A percentile compares a stretch with the other conserved stretches of the same genome.
Conservation (phyloP, 2,888 invertebrate genomes). For the Heteromyza rotundicornis region DNA sequence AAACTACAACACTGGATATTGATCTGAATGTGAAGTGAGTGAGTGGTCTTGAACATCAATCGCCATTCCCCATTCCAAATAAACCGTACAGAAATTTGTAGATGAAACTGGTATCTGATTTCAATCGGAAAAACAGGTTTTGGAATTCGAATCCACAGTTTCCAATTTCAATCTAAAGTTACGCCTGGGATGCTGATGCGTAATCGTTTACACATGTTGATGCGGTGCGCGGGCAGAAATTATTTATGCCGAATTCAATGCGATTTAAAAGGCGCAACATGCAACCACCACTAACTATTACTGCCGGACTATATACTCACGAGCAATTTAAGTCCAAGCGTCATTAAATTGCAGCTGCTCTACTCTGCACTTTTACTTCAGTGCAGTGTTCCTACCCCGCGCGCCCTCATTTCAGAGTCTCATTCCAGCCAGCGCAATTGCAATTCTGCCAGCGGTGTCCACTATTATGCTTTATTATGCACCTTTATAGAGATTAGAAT, state of each 20-base stretch:
- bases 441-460: constrained; percentile 38
- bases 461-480: constrained; percentile 38
- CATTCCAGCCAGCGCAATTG: constrained; percentile 1
- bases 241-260: not conserved
- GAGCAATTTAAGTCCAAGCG: not conserved
- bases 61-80: too few relatives aligned
- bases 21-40: too few relatives aligned
- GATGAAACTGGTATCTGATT: too few relatives aligned
- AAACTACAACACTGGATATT: too few relatives aligned
- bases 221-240: not conserved
- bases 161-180: too few relatives aligned
- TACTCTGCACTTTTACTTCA: not conserved
- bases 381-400: not conserved
- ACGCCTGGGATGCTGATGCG: too few relatives aligned
- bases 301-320: not conserved
- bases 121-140: too few relatives aligned
- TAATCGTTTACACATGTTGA: not conserved
- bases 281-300: not conserved
- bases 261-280: too few relatives aligned
- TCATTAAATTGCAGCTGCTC: constrained; percentile 4
- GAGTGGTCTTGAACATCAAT: too few relatives aligned
- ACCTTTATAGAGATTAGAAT: constrained; percentile 41
- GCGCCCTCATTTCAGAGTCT: not conserved
- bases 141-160: too few relatives aligned
- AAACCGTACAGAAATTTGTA: too few relatives aligned